These are phyloP conservation scores for Danio choprae DNA, from an alignment of 2,797 vertebrate species.

Conservation along the genomic window DNA sequence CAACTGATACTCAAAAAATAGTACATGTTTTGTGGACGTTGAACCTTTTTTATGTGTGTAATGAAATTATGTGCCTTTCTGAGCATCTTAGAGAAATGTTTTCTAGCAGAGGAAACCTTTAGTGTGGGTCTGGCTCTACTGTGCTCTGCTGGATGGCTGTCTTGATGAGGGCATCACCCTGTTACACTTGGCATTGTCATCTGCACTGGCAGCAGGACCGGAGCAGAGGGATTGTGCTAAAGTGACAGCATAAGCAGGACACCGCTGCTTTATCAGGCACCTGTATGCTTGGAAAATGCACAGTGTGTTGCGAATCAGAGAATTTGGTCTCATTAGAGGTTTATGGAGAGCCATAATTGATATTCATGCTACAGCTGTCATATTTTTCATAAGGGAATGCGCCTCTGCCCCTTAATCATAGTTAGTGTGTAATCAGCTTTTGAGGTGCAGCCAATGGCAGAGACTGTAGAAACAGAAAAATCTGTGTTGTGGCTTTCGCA, in stretches of 20 bases:
- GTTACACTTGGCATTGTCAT: constrained; percentile 13
- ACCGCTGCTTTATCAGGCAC: neutral
- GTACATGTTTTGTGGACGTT: neutral
- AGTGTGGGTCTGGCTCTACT: neutral
- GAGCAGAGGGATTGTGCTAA: neutral
- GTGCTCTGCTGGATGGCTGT: constrained; percentile 9
- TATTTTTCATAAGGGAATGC: constrained; percentile 5
- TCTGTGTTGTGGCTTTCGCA: neutral
- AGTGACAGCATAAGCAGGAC: constrained; percentile 20
- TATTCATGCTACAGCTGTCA: neutral
- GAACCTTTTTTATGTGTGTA: constrained; percentile 9
- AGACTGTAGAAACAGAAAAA: neutral
- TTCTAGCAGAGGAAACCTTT: neutral
- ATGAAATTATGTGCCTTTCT: neutral
- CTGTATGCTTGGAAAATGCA: neutral
- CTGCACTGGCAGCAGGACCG: neutral
- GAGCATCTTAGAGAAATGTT: neutral
- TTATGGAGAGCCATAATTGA: constrained; percentile 14
- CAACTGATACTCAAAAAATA: too few relatives aligned
- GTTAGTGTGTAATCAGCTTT: constrained; percentile 11
- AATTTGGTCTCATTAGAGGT: constrained; percentile 8
- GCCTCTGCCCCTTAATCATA: neutral
- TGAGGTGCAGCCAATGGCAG: constrained; percentile 4
- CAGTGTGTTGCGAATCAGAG: neutral
- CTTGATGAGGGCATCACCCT: constrained; percentile 35